These are phyloP conservation scores for Phalacrocorax brasilianus DNA, from an alignment of 2,113 vertebrate genomes.

Conservation along the genomic window DNA sequence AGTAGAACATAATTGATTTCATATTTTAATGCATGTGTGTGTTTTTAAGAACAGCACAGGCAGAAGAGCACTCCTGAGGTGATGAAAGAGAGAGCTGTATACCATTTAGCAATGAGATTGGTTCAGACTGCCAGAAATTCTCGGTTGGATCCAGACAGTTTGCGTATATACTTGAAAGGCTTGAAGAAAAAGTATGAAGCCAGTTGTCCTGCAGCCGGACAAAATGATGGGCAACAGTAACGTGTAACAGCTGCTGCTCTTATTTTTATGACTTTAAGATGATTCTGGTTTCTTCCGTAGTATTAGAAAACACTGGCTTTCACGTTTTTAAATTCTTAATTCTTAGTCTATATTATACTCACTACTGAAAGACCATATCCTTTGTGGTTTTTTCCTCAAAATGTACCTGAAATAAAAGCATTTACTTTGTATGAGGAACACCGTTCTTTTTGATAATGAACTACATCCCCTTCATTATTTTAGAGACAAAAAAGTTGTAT, in stretches of 20 bases:
- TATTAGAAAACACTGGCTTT: neutral
- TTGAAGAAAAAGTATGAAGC: slow-evolving; percentile 85
- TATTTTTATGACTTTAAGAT: neutral
- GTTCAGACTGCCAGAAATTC: slow-evolving; percentile 91
- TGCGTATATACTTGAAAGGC: slow-evolving; percentile 86
- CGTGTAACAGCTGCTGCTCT: neutral
- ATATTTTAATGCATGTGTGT: slow-evolving; percentile 3
- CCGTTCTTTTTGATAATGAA: neutral
- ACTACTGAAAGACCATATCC: neutral
- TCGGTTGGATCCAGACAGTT: slow-evolving; percentile 83
- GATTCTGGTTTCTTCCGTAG: neutral
- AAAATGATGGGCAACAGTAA: neutral
- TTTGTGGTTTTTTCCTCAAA: neutral
- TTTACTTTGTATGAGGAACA: neutral
- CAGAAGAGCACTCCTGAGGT: slow-evolving; percentile 82
- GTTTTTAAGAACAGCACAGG: slow-evolving; percentile 78
- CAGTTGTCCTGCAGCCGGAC: slow-evolving; percentile 61
- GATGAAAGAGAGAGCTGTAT: slow-evolving; percentile 78
- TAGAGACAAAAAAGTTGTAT: neutral
- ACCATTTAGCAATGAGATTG: slow-evolving; percentile 85
- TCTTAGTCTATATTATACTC: neutral
- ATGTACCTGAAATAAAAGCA: neutral
- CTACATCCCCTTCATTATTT: neutral
- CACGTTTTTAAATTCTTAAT: neutral
- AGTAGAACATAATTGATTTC: neutral